phyloP scores from a whole-genome alignment of 1,140 invertebrate genomes.

The Diachasmimorpha longicaudata region DNA sequence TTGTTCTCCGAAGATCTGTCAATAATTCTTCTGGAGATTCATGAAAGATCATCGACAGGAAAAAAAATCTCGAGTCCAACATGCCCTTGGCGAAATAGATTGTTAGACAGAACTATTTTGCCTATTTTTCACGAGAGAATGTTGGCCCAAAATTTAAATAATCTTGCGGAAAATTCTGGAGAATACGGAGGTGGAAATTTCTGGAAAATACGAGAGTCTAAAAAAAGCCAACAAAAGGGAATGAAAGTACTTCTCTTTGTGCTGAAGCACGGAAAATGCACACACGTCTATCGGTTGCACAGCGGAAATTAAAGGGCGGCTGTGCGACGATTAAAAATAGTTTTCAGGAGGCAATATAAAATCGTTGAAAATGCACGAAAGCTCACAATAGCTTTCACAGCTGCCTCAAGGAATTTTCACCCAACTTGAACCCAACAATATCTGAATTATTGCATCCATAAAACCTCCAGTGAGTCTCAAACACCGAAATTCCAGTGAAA shows the following conservation, averaged over 20 bases:
- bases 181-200: neutral
- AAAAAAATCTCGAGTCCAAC: too few relatives aligned
- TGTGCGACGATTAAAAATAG: neutral
- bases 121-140: too few relatives aligned
- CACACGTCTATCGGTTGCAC: neutral
- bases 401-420: neutral
- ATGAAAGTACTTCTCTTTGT: neutral
- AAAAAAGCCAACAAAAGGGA: neutral
- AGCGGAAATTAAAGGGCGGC: neutral
- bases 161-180: neutral
- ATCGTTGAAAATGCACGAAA: neutral
- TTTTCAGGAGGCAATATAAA: neutral
- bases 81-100: too few relatives aligned
- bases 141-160: neutral
- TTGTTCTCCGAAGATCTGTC: too few relatives aligned
- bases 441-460: neutral
- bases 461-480: neutral
- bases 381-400: neutral
- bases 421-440: neutral
- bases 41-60: too few relatives aligned
- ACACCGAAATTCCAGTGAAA: too few relatives aligned
- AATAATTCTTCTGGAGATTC: too few relatives aligned
- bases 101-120: too few relatives aligned
- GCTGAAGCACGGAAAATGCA: neutral
- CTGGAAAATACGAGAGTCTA: neutral